Evolutionary conservation across 2,113 vertebrate genomes (phyloP), one percentile per base, ranked within the genome.

Genomic region (Amazona vittata): DNA sequence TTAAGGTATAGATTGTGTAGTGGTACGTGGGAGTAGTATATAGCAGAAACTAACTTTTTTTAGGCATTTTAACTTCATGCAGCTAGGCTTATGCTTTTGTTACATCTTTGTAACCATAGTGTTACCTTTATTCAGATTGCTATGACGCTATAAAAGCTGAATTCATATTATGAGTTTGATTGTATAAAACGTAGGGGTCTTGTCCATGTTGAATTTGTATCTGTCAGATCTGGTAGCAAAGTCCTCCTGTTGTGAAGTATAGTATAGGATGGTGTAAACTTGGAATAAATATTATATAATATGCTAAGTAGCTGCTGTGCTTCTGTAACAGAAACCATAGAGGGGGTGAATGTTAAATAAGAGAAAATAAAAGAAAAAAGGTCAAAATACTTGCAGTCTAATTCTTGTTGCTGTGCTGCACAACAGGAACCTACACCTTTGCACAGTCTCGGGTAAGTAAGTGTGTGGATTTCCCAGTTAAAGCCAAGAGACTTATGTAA

Each of bases 1-100:
- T 22, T 81, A 52, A 50, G n/a, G 6, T 75, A 10, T 19, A 39
- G 37, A 11, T 57, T 15, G 6, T 59, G 6, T 84, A 53, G 28
- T 64, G 26, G 10, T 19, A 47, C 3, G 2, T 28, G 10, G 12
- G 20, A 79, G 8, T 47, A 26, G 7, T 0, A 24, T n/a, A 0
- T 17, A 67, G 25, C 20, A 86, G 59, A 81, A 75, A 74, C 5
- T 4, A 75, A 9, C 9, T 18, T 49, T 53, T 59, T 83, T n/a
- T 15, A 35, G n/a, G 16, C 17, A 16, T 75, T 79, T 75, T 68
- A 73, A 19, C n/a, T 81, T 91, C 6, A 21, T 13, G 5, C 37
- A 41, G 10, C 21, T 86, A 19, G 8, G 12, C 63, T 84, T n/a
- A 13, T 73, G 16, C 41, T 63, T 86, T 8, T 52, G 46, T 75